Evolutionary conservation across 2,888 invertebrate species (phyloP), one percentile per base, ranked within the genome.

Genomic region (Anorthoa munda): DNA sequence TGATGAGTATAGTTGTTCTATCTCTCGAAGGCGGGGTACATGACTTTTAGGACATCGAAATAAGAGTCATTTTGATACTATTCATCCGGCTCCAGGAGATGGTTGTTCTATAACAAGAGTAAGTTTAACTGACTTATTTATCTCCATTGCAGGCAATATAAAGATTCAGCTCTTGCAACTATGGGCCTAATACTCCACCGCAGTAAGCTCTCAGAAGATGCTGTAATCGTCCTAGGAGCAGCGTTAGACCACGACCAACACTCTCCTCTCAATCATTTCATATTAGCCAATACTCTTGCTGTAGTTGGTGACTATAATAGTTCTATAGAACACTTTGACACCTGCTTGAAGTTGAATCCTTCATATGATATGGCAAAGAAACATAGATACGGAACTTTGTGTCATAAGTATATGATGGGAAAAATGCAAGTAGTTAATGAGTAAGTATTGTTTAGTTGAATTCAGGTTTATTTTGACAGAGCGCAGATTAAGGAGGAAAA

Each of bases 131-230:
- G 11, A 50, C 15, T 9, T 23, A 11, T 48, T 7, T 48, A 12
- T 70, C 60, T 48, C 21, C 21, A 74, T 96, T 96, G 23, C 95
- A 98, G 98, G 87, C 93, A 97, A 83, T 97, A 97, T 89, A 97
- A 97, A 91, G 98, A 98, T 90, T 97, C 98, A 66, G 97, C 98
- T 0, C 94, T 98, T 51, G 95, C 98, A 70, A 98, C 97, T 88
- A 94, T 98, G 89, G 98, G 98, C 0, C 97, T 97, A 59, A 97
- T 98, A 82, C 94, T 98, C 18, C 98, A 98, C 87, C 97, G 97
- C 61, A 97, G 97, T 64, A 96, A 96, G 79, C 96, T 97, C 85
- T 97, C 97, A 1, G 97, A 97, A 77, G 98, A 98, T 92, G 98
- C 98, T 0, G 97, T 97, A 1, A 97, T 97, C 77, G 96, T 98